phyloP scores from a whole-genome alignment of 2,113 vertebrate species.

The Pterocles burchelli region DNA sequence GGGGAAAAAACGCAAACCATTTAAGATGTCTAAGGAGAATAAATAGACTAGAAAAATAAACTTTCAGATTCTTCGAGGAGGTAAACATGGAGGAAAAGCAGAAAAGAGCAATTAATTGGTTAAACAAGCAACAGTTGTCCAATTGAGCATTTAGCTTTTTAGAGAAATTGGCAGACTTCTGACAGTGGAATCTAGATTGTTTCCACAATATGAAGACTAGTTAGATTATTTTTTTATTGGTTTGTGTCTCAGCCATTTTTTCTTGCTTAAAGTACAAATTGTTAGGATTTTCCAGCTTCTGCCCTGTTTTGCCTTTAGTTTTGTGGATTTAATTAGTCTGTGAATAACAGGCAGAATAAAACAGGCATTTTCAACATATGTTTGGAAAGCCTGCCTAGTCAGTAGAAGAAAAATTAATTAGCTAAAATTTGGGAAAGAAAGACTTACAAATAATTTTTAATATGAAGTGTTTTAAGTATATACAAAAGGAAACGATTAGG shows the following conservation, averaged over 20 bases:
- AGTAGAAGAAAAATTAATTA: background rate
- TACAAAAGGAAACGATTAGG: background rate
- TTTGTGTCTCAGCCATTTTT: background rate
- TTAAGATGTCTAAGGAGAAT: background rate
- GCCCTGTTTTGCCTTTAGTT: background rate
- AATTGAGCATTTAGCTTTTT: background rate
- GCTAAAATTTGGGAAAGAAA: background rate
- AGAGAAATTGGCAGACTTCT: background rate
- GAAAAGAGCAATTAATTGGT: background rate
- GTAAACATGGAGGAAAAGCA: background rate
- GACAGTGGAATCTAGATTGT: background rate
- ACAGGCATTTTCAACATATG: background rate
- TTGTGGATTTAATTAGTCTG: background rate
- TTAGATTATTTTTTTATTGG: background rate
- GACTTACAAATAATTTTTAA: background rate
- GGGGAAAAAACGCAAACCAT: rapidly evolving
- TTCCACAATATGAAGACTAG: background rate
- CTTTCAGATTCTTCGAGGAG: background rate
- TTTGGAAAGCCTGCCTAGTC: background rate
- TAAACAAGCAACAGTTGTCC: background rate
- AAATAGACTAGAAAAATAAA: background rate
- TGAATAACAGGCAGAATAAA: background rate
- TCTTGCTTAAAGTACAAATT: background rate
- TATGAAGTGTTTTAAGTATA: background rate
- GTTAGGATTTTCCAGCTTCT: background rate